A percentile compares a stretch with the other conserved stretches of the same genome.
Evolutionary conservation across 30 jellyfish, hydroid and myxozoan genomes (phyloP).

Genomic region (Cassiopea xamachana): DNA sequence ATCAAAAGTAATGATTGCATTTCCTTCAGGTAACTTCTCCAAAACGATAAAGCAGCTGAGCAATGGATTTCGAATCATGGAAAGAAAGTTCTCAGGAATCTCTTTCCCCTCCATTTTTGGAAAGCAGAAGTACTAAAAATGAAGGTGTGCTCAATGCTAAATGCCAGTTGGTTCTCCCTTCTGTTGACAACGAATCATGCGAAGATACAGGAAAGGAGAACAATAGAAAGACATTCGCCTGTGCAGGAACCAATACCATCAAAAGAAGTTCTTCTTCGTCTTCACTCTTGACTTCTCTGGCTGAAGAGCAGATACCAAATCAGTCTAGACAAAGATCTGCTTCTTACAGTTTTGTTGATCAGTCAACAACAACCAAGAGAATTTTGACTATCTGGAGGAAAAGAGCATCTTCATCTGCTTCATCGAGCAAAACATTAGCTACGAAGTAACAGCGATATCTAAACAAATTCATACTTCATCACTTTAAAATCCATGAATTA

Average conservation of each 20-base stretch:
- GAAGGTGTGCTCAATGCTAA: not conserved
- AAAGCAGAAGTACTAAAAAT: not conserved
- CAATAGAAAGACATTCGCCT: not conserved
- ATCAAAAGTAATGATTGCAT: not conserved
- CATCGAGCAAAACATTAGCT: not conserved
- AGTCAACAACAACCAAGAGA: not conserved
- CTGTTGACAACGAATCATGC: not conserved
- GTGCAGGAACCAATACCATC: not conserved
- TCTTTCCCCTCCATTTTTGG: not conserved
- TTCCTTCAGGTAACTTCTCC: not conserved
- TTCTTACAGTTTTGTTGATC: conserved; percentile 8
- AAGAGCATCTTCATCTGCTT: conserved; percentile 8
- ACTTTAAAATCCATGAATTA: no score
- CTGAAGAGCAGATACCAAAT: not conserved
- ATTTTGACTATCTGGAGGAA: conserved; percentile 8
- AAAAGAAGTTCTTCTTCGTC: conserved; percentile 8
- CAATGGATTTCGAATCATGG: not conserved
- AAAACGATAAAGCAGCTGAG: not conserved
- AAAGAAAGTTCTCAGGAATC: not conserved
- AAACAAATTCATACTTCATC: not conserved
- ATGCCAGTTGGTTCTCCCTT: not conserved
- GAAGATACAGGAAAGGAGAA: not conserved
- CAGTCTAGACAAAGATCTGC: conserved; percentile 8
- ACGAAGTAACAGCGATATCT: not conserved
- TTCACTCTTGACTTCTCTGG: not conserved